Evolutionary conservation across 2,888 invertebrate species (phyloP), one percentile per base, ranked within the genome.

Genomic region (Branchipolynoe longqiensis): DNA sequence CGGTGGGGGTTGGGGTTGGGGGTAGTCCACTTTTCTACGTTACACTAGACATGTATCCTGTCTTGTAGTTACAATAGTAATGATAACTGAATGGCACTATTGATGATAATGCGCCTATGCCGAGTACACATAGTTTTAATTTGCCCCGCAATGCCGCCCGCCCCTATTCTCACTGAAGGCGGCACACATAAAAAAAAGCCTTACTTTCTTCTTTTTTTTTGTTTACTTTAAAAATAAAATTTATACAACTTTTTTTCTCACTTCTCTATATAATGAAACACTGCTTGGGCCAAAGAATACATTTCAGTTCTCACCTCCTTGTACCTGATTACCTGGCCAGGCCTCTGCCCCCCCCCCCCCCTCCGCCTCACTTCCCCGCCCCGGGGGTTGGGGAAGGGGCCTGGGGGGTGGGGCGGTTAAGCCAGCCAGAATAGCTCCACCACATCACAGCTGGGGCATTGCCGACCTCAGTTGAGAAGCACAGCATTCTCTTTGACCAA

Each of bases 11-110:
- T 33, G 36, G 69, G 69, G 36, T 36, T 33, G 36, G 33, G 38
- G 38, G 33, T 33, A 69, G 38, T 18, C 18, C 22, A 69, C 69
- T 69, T 69, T 69, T 69, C 36, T 69, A 69, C 69, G 38, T 69
- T 69, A 36, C 69, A 36, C 69, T 69, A 69, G 69, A 69, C 69
- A 69, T 69, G 69, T 69, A 69, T 69, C 38, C 69, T 69, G 69
- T 36, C 38, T 69, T 69, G 69, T 69, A 69, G 69, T 33, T 69
- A 69, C 69, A 38, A 62, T n/a, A n/a, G n/a, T n/a, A n/a, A n/a
- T n/a, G n/a, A n/a, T n/a, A 69, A 14, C 69, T 33, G 69, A 38
- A 36, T 69, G 18, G 22, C 3, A 69, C 33, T 4, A 4, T 1
- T 28, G 31, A 62, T 58, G 58, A 18, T 58, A 8, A 62, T 28